phyloP scores from a whole-genome alignment of 2,113 vertebrate species.

The Dunckerocampus dactyliophorus region DNA sequence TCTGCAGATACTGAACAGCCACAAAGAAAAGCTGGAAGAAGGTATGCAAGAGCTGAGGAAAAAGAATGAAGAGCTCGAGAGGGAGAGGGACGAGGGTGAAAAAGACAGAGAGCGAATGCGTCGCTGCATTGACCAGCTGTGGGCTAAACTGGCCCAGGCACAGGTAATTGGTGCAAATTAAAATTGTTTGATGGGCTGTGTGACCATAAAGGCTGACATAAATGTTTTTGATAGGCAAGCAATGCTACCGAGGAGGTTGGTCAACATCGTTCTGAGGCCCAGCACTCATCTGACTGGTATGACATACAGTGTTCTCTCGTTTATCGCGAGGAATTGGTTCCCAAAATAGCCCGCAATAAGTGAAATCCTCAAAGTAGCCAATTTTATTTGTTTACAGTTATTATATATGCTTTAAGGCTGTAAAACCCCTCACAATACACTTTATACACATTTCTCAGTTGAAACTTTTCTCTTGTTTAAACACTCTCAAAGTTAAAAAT shows the following conservation, averaged over 20 bases:
- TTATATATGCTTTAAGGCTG: too few species aligned
- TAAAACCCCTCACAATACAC: too few species aligned
- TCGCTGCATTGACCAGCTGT: conserved; percentile 61
- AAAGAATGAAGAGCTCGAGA: conserved; percentile 70
- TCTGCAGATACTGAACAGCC: conserved; percentile 70
- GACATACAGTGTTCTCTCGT: background rate
- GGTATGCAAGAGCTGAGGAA: conserved; percentile 66
- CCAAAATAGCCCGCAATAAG: too few species aligned
- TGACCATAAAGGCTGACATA: conserved; percentile 5
- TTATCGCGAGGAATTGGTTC: too few species aligned
- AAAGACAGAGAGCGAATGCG: conserved; percentile 58
- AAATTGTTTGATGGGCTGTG: background rate
- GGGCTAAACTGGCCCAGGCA: conserved; percentile 49
- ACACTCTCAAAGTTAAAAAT: too few species aligned
- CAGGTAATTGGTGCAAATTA: conserved; percentile 52
- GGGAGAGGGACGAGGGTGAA: conserved; percentile 54
- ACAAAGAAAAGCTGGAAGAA: conserved; percentile 73
- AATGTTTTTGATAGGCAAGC: conserved; percentile 44
- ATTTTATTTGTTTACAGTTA: too few species aligned
- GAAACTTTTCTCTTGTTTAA: too few species aligned
- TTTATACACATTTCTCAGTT: too few species aligned
- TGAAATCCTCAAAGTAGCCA: too few species aligned
- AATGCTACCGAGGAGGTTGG: conserved; percentile 53
- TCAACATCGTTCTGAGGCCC: conserved; percentile 62
- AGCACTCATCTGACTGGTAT: conserved; percentile 70